Percentiles rank a stretch among this genome's conserved stretches.
Conservation (phyloP, 2,113 vertebrate species). For the Piprites chloris region DNA sequence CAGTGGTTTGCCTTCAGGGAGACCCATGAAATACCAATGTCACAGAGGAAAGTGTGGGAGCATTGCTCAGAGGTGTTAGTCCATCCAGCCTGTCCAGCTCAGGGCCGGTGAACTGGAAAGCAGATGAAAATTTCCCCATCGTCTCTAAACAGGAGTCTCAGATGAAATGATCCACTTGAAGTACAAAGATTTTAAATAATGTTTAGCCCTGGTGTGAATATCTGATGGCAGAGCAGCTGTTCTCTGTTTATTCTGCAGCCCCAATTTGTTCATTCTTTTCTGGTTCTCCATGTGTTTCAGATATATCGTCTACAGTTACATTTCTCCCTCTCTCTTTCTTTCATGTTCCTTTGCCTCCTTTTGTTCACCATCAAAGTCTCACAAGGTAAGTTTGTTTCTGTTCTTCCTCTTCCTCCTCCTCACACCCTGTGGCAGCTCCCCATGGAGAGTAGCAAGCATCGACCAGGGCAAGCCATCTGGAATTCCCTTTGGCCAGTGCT, state of each 20-base stretch:
- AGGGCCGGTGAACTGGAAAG: not conserved
- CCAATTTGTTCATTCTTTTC: constrained; percentile 9
- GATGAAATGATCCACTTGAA: not conserved
- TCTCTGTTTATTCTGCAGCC: constrained; percentile 14
- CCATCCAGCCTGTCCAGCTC: fast-evolving
- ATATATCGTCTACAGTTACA: constrained; percentile 36
- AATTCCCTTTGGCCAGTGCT: not conserved
- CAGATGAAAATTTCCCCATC: not conserved
- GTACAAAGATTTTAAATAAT: not conserved
- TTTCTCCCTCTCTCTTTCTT: constrained; percentile 60
- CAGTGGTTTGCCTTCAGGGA: not conserved
- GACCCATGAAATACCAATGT: not conserved
- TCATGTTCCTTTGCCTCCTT: constrained; percentile 62
- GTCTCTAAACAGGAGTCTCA: not conserved
- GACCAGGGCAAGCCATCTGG: fast-evolving
- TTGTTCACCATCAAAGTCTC: constrained; percentile 77
- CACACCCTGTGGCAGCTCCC: not conserved
- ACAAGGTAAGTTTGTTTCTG: constrained; percentile 77
- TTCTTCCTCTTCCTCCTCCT: constrained; percentile 4
- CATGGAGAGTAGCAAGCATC: fast-evolving
- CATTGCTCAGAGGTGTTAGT: not conserved
- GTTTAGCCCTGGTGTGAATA: not conserved
- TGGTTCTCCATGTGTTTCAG: not conserved
- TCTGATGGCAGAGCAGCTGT: not conserved
- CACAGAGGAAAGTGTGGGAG: not conserved